Evolutionary conservation across 2,113 vertebrate genomes (phyloP).

Genomic region (Campylomormyrus numenius): DNA sequence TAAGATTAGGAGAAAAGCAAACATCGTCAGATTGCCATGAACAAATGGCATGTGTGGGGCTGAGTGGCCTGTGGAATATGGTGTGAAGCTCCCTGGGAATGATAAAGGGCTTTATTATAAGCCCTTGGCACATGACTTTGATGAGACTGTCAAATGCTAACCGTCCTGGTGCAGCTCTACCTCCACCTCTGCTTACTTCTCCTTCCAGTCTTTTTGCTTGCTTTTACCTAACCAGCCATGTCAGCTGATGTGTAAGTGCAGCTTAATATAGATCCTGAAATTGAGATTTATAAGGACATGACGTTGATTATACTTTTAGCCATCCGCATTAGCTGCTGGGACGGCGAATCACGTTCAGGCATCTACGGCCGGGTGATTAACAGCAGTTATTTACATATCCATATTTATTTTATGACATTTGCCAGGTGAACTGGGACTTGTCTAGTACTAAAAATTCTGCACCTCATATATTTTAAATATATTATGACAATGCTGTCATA

Average conservation of each 20-base stretch:
- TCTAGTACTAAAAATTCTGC: background rate
- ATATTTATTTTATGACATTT: background rate
- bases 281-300: background rate
- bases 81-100: background rate
- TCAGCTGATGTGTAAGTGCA: background rate
- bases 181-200: background rate
- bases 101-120: background rate
- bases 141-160: background rate
- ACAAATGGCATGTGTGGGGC: background rate
- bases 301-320: background rate
- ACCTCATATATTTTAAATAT: background rate
- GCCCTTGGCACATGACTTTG: background rate
- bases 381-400: background rate
- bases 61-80: background rate
- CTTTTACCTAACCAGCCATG: background rate
- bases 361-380: background rate
- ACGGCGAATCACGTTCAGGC: background rate
- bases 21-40: background rate
- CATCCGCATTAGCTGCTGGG: background rate
- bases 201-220: background rate
- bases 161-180: background rate
- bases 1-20: background rate
- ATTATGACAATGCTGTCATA: background rate
- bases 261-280: background rate
- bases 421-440: background rate